Evolutionary conservation across 2,888 invertebrate genomes (phyloP), one percentile per base, ranked within the genome.

Genomic region (Ectobius pallidus): DNA sequence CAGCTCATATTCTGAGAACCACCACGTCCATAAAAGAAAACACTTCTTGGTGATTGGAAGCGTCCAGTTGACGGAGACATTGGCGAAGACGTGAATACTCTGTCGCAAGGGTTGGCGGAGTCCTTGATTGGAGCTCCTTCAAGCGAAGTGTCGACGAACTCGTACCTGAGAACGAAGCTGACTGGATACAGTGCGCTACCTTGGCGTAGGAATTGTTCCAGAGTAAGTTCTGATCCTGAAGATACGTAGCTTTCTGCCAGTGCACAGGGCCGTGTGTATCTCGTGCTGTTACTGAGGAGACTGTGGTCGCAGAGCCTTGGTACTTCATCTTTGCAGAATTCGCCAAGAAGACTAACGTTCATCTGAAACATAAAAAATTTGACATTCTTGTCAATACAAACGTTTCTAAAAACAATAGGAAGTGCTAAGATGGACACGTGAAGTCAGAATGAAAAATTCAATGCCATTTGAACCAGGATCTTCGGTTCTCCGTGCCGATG

Each of bases 11-110:
- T 91, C 80, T 89, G 87, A 22, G 91, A 88, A 1, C 94, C 94
- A 16, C 94, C 94, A 78, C 94, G 86, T 1, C 94, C 94, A 80
- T 91, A 94, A 80, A 92, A 89, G 83, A 94, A 94, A 70, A 93
- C 92, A 77, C 92, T 93, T 78, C 90, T 87, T 7, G 93, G 93
- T 32, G 93, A 92, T 80, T 89, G 88, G 81, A 93, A 91, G 78
- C 87, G 85, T 18, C 91, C 90, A 16, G 86, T 74, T 20, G 80
- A 80, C 22, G 78, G 77, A 1, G 81, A 80, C 39, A 77, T 74
- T 22, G 79, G 77, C 3, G 79, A 76, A 25, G 81, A 78, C 27
- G 79, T 77, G 77, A 84, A 85, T 25, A 84, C 80, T 71, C 90
- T 84, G 80, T 90, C 90, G 80, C 90, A 90, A 39, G 89, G 87